phyloP scores from a whole-genome alignment of 2,113 vertebrate species.

The Alethe diademata region DNA sequence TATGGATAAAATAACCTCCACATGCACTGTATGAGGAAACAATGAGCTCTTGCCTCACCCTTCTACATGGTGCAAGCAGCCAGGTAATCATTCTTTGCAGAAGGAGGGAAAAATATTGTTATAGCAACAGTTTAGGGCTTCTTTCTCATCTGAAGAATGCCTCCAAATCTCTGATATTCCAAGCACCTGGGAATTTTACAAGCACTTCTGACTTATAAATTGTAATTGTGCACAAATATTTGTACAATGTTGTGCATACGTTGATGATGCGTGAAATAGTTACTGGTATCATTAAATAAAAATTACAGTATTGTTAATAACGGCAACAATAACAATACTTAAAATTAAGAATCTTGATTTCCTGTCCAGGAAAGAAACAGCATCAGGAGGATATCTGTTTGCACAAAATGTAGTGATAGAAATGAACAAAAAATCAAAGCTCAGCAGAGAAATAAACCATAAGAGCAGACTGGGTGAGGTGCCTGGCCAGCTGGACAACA shows the following conservation, averaged over 20 bases:
- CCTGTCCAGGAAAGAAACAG: not conserved
- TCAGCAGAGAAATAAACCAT: slow-evolving; percentile 1
- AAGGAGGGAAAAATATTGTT: not conserved
- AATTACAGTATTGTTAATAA: not conserved
- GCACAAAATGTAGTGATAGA: not conserved
- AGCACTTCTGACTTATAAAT: not conserved
- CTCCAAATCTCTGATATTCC: not conserved
- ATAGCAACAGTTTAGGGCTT: not conserved
- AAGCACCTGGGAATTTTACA: not conserved
- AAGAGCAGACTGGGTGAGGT: not conserved
- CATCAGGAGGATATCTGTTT: not conserved
- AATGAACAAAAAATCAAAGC: not conserved
- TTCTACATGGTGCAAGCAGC: not conserved
- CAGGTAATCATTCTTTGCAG: not conserved
- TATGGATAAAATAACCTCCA: not conserved
- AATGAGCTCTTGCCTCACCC: not conserved
- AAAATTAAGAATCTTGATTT: not conserved
- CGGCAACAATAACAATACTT: not conserved
- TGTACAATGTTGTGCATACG: not conserved
- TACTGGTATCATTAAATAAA: not conserved
- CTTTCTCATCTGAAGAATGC: not conserved
- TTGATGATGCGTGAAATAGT: not conserved
- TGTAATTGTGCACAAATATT: not conserved
- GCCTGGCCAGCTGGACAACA: slow-evolving; percentile 44
- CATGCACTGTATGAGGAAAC: not conserved